Evolutionary conservation across 2,113 vertebrate species (phyloP).

Genomic region (Thamnophis sirtalis): DNA sequence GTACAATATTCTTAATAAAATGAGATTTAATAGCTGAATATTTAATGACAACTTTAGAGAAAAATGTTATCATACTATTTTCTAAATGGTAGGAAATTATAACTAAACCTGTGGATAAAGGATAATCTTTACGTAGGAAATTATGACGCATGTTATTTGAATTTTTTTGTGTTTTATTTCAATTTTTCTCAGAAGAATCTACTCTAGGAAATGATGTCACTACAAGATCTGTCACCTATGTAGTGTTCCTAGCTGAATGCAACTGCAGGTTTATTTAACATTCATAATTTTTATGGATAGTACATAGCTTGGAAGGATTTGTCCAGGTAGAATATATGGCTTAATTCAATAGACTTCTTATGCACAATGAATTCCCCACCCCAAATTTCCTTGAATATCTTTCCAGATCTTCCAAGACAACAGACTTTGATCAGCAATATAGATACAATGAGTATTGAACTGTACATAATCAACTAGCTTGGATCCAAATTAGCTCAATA

Average conservation of each 20-base stretch:
- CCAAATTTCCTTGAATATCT: background rate
- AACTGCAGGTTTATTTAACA: background rate
- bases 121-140: conserved; percentile 25
- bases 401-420: background rate
- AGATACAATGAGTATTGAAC: background rate
- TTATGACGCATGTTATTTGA: background rate
- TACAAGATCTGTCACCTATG: background rate
- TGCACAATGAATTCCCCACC: background rate
- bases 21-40: conserved; percentile 11
- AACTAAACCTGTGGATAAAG: conserved; percentile 22
- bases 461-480: background rate
- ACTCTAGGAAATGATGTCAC: background rate
- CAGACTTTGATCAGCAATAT: background rate
- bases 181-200: background rate
- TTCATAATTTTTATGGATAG: background rate
- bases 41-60: conserved; percentile 2
- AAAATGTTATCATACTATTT: background rate
- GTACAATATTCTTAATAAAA: conserved; percentile 24
- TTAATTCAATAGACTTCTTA: background rate
- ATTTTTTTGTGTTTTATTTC: background rate
- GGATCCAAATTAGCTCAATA: background rate
- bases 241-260: background rate
- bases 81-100: background rate
- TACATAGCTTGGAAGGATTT: background rate
- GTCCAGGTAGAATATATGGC: background rate